Conservation (phyloP, 1,140 invertebrate genomes). For the Sitobion miscanthi region DNA sequence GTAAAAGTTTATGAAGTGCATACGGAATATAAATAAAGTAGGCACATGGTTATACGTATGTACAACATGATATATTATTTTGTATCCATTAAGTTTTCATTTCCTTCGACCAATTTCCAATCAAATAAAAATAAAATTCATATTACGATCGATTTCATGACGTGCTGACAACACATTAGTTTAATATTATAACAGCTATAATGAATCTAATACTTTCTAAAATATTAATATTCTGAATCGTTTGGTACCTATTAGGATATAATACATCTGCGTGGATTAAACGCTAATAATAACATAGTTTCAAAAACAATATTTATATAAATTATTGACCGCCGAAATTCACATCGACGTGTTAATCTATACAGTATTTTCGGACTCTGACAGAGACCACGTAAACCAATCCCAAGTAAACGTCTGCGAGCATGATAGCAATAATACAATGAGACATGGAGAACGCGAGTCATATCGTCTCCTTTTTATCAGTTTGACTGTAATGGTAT, state of each 20-base stretch:
- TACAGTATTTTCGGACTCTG: not conserved
- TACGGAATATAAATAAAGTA: not conserved
- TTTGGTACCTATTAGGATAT: not conserved
- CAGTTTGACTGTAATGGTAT: not conserved
- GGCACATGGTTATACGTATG: not conserved
- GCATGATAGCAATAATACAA: not conserved
- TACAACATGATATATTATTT: not conserved
- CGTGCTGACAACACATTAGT: too few relatives aligned
- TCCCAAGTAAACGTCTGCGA: not conserved
- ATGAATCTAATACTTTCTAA: not conserved
- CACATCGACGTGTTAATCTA: not conserved
- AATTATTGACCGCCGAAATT: not conserved
- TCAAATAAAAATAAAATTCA: not conserved
- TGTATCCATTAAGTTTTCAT: not conserved
- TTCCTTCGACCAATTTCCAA: not conserved
- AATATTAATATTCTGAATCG: not conserved
- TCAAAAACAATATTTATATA: not conserved
- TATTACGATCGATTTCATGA: not conserved
- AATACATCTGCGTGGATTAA: not conserved
- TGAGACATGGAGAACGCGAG: not conserved
- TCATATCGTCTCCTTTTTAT: not conserved
- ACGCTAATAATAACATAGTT: not conserved
- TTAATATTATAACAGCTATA: not conserved
- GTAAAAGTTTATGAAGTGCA: not conserved
- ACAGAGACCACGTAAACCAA: not conserved